Evolutionary conservation across 2,888 invertebrate genomes (phyloP).

Genomic region (Clusia tigrina): DNA sequence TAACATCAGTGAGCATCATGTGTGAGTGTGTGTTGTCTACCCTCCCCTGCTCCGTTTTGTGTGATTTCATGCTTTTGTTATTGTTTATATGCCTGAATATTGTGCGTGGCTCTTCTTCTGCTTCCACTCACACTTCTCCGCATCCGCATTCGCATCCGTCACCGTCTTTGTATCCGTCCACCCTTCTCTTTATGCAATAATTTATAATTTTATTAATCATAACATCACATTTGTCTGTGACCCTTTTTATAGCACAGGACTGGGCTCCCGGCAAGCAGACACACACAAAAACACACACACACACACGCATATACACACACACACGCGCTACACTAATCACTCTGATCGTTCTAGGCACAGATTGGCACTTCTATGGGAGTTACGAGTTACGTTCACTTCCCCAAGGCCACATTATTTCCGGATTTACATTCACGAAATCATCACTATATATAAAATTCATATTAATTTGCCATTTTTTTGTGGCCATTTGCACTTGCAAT

Average conservation of each 20-base stretch:
- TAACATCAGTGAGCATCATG: conserved; percentile 36
- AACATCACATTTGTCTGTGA: conserved; percentile 46
- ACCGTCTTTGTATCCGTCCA: too few species aligned
- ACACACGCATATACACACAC: too few species aligned
- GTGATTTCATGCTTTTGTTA: conserved; percentile 20
- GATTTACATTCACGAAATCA: background rate
- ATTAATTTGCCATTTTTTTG: background rate
- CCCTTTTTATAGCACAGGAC: background rate
- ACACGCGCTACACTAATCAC: too few species aligned
- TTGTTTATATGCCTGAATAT: conserved; percentile 20
- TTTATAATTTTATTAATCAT: conserved; percentile 55
- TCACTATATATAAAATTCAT: background rate
- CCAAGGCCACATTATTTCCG: conserved; percentile 46
- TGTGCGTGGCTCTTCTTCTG: conserved; percentile 39
- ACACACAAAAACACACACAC: too few species aligned
- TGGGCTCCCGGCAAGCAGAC: too few species aligned
- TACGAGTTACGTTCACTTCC: background rate
- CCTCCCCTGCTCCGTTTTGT: conserved; percentile 41
- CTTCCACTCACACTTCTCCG: conserved; percentile 48
- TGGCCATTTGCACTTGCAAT: too few species aligned
- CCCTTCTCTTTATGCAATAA: conserved; percentile 11
- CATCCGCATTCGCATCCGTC: conserved; percentile 26
- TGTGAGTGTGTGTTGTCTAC: background rate
- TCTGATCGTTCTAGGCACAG: too few species aligned
- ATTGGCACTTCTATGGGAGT: background rate